A percentile compares a stretch with the other conserved stretches of the same genome.
These are phyloP conservation scores for Achlya flavicornis DNA, from an alignment of 2,888 invertebrate species.

Conservation along the genomic window DNA sequence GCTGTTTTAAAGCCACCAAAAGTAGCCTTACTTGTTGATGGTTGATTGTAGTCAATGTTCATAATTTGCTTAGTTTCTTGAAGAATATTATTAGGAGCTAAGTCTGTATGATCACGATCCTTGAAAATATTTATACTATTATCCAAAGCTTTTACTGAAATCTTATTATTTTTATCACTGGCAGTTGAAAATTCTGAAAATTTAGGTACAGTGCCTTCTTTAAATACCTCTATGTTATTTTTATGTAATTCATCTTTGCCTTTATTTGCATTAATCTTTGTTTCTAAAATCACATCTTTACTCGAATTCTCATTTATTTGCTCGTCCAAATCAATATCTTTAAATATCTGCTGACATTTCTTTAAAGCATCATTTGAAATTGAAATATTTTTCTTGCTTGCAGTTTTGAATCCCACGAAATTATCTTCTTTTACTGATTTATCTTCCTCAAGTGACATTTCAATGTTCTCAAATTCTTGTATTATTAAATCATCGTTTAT, in stretches of 20 bases:
- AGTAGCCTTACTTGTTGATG: slow-evolving; percentile 11
- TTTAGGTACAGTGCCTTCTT: neutral
- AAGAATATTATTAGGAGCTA: neutral
- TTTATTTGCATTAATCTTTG: slow-evolving; percentile 6
- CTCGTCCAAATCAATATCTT: slow-evolving; percentile 31
- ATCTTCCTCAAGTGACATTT: slow-evolving; percentile 42
- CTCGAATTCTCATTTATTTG: neutral
- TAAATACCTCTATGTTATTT: neutral
- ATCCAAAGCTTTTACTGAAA: slow-evolving; percentile 49
- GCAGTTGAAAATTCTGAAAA: slow-evolving; percentile 51
- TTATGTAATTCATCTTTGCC: neutral
- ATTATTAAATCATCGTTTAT: slow-evolving; percentile 44
- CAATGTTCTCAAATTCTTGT: slow-evolving; percentile 51
- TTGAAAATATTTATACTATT: slow-evolving; percentile 51
- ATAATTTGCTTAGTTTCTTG: neutral
- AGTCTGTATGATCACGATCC: slow-evolving; percentile 31
- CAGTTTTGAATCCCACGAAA: slow-evolving; percentile 51
- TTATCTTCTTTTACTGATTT: slow-evolving; percentile 14
- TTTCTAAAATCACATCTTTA: neutral
- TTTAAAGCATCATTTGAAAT: slow-evolving; percentile 40
- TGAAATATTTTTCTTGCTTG: slow-evolving; percentile 52
- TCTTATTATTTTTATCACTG: slow-evolving; percentile 42
- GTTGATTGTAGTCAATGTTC: neutral
- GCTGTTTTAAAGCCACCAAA: slow-evolving; percentile 61
- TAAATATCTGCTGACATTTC: slow-evolving; percentile 39